Evolutionary conservation across 2,888 invertebrate species (phyloP), one percentile per base, ranked within the genome.

Genomic region (Volucella bombylans): DNA sequence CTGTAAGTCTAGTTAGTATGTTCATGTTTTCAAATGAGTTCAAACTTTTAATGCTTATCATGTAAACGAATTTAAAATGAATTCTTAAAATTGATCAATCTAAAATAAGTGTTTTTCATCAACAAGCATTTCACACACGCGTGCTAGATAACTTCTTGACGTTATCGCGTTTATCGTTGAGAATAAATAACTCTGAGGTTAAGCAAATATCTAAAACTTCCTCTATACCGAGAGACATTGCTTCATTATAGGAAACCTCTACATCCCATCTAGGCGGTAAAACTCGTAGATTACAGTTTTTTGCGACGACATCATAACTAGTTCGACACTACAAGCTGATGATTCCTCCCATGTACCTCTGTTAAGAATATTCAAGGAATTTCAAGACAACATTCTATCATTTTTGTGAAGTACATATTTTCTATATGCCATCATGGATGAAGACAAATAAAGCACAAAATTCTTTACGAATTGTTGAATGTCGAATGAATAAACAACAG

Each of bases 401-500:
- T 55, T 47, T 62, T 55, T 45, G n/a, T 31, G 38, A 38, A 12
- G 38, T 12, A 54, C 18, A 31, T 41, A 59, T 41, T n/a, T 11
- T 18, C 9, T 15, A 31, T 54, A 57, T 43, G 59, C 23, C 23
- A 38, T 50, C 41, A 57, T n/a, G 67, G 62, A 57, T 68, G 78
- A 62, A 61, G 67, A 49, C 71, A 67, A 55, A 72, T 67, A 72
- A 72, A 57, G 50, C 62, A 62, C 43, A 62, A 49, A 72, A 78
- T 72, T 72, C 72, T 49, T 72, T 68, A 65, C 45, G 62, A 82
- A 82, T 77, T 77, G 82, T 77, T 77, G 67, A 77, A 72, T 78
- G 67, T 72, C 72, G 72, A 82, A 82, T 82, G 82, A 82, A 82
- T 82, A 82, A 82, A 82, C 78, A 78, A 78, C 82, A 72, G 15